Conservation (phyloP, 2,113 vertebrate species). For the Aptenodytes forsteri region DNA sequence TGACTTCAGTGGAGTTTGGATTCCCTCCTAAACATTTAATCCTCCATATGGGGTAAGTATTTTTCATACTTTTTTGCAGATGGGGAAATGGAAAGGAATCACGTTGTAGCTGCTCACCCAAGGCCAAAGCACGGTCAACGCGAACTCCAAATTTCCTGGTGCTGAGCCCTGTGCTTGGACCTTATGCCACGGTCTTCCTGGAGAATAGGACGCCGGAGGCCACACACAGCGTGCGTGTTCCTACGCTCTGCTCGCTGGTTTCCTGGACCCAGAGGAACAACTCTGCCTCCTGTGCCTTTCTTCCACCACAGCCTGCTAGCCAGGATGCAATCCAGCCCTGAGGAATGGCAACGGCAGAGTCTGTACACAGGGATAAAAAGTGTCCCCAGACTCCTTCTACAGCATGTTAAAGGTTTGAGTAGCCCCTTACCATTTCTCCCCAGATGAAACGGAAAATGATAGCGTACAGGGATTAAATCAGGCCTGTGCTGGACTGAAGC, state of each 20-base stretch:
- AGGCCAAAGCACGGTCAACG: conserved; percentile 38
- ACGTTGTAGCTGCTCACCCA: not conserved
- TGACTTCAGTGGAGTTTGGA: conserved; percentile 28
- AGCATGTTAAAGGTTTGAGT: not conserved
- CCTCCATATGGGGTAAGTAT: conserved; percentile 48
- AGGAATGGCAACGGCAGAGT: rapidly evolving
- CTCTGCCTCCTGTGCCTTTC: not conserved
- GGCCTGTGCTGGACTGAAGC: not conserved
- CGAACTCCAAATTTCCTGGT: not conserved
- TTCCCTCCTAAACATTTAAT: conserved; percentile 33
- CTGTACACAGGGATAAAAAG: not conserved
- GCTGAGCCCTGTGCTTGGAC: not conserved
- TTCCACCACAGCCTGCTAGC: not conserved
- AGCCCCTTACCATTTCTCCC: not conserved
- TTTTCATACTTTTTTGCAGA: conserved; percentile 28
- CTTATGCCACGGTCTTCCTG: not conserved
- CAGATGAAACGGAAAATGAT: not conserved
- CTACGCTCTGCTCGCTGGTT: not conserved
- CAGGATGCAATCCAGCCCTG: not conserved
- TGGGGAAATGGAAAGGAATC: conserved; percentile 30
- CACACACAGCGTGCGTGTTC: not conserved
- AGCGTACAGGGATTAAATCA: not conserved
- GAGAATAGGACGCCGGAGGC: not conserved
- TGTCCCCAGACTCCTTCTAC: not conserved
- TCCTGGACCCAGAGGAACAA: not conserved